These are phyloP conservation scores for Tiliacea aurago DNA, from an alignment of 2,888 invertebrate species.

Conservation along the genomic window DNA sequence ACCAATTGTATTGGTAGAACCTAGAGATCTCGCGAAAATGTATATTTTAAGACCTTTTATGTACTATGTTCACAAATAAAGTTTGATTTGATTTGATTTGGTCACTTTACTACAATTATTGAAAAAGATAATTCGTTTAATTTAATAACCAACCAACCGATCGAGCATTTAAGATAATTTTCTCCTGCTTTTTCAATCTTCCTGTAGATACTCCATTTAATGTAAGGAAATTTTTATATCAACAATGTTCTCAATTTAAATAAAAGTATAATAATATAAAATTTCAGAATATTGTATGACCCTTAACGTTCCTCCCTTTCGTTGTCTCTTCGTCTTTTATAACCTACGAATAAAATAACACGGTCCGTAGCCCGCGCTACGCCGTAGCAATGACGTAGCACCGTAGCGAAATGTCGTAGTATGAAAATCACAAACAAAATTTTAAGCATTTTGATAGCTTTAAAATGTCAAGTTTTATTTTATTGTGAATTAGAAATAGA, in stretches of 20 bases:
- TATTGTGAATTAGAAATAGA: slow-evolving; percentile 16
- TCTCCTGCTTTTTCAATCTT: background rate
- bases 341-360: slow-evolving; percentile 27
- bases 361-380: slow-evolving; percentile 36
- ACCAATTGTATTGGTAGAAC: too few relatives aligned
- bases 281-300: slow-evolving; percentile 30
- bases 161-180: background rate
- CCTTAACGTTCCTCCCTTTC: slow-evolving; percentile 23
- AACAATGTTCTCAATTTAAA: slow-evolving; percentile 10
- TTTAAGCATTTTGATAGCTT: slow-evolving; percentile 28
- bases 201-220: background rate
- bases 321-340: slow-evolving; percentile 21
- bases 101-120: background rate
- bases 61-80: too few relatives aligned
- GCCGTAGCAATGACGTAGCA: slow-evolving; percentile 56
- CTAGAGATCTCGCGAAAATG: too few relatives aligned
- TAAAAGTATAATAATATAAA: slow-evolving; percentile 26
- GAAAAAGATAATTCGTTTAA: background rate
- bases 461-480: slow-evolving; percentile 32
- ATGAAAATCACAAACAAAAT: slow-evolving; percentile 21
- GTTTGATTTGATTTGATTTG: too few relatives aligned
- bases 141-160: background rate
- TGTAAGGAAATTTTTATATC: background rate
- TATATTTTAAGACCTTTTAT: too few relatives aligned
- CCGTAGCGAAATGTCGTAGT: slow-evolving; percentile 41